Conservation (phyloP, 2,113 vertebrate genomes). For the Mus spicilegus region DNA sequence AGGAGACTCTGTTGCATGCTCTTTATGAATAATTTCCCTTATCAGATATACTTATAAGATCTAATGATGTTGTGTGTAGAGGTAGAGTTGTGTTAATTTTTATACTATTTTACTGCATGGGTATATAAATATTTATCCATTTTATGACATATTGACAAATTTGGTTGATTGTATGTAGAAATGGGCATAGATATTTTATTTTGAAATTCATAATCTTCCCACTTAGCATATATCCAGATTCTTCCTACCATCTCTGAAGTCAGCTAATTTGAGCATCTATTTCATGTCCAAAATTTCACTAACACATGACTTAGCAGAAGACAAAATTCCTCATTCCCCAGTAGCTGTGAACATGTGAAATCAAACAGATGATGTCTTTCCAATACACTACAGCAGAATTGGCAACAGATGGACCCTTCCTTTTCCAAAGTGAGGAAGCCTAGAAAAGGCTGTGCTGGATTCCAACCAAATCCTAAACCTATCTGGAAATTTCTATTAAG, state of each 20-base stretch:
- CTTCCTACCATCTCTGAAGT: not conserved
- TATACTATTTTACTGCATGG: not conserved
- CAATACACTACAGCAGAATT: not conserved
- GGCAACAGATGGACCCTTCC: not conserved
- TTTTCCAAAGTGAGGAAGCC: not conserved
- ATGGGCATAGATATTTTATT: not conserved
- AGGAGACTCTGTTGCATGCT: not conserved
- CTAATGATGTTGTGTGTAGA: not conserved
- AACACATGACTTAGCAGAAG: not conserved
- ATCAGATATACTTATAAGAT: not conserved
- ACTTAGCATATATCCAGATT: not conserved
- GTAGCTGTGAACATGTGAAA: not conserved
- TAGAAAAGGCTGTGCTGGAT: not conserved
- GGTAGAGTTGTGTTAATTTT: not conserved
- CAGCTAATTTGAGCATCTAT: not conserved
- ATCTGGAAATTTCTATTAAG: not conserved
- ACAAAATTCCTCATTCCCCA: not conserved
- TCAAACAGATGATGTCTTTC: not conserved
- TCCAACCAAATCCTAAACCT: not conserved
- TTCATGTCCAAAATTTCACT: not conserved
- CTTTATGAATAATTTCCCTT: not conserved
- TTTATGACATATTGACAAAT: constrained; percentile 10
- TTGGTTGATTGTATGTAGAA: not conserved
- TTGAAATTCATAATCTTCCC: not conserved
- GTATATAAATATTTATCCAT: not conserved